Percentiles rank a stretch among this genome's conserved stretches.
phyloP scores from a whole-genome alignment of 2,113 vertebrate genomes.

The Potamarius usumacintae region DNA sequence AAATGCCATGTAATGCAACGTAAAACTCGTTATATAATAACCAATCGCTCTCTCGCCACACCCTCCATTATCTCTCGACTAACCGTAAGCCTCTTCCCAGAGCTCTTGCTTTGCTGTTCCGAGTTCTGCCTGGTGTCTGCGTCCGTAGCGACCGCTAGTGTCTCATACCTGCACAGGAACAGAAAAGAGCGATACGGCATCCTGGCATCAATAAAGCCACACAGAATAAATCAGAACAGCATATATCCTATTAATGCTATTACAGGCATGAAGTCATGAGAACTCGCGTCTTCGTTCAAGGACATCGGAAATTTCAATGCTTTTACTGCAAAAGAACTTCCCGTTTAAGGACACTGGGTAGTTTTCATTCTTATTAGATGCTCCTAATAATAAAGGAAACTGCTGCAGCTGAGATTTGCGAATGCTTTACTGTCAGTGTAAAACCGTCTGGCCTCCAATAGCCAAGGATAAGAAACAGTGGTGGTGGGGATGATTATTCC shows the following conservation, averaged over 20 bases:
- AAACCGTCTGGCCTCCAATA: background rate
- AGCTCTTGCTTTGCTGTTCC: slow-evolving; percentile 80
- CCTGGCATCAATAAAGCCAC: slow-evolving; percentile 20
- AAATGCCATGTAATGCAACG: too few relatives aligned
- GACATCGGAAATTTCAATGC: background rate
- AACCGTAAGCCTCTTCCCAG: slow-evolving; percentile 85
- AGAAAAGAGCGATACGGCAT: slow-evolving; percentile 20
- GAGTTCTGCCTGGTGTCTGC: slow-evolving; percentile 84
- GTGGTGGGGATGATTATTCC: slow-evolving; percentile 55
- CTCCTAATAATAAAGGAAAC: background rate
- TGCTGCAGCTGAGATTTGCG: background rate
- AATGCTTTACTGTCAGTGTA: background rate
- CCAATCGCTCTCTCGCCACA: background rate
- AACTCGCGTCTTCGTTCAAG: background rate
- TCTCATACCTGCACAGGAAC: slow-evolving; percentile 82
- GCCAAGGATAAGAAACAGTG: background rate
- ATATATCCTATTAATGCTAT: background rate
- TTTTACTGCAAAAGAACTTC: slow-evolving; percentile 12
- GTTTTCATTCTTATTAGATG: background rate
- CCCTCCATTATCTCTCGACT: slow-evolving; percentile 15
- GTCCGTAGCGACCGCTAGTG: slow-evolving; percentile 91
- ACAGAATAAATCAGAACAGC: background rate
- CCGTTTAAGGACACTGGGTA: background rate
- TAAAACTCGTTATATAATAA: background rate
- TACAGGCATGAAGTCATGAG: slow-evolving; percentile 23